These are phyloP conservation scores for Drosophila miranda DNA, from an alignment of 1,140 invertebrate species.

Conservation along the genomic window DNA sequence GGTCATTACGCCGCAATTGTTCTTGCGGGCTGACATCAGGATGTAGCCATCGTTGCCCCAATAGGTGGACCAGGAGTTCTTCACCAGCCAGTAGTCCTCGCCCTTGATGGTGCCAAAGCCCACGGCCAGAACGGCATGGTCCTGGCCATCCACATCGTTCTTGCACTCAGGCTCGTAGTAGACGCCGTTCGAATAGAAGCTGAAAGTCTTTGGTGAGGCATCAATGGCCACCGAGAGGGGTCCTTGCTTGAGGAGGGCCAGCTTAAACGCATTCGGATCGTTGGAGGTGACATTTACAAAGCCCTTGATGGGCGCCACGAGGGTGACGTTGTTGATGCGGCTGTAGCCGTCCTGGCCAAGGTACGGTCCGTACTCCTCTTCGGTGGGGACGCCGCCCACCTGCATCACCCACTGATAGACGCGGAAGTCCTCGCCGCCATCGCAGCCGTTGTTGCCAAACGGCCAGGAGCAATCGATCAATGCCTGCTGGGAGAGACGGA, in stretches of 20 bases:
- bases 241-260: slow-evolving; percentile 94
- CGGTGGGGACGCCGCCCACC: slow-evolving; percentile 93
- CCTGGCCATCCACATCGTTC: slow-evolving; percentile 88
- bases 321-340: slow-evolving; percentile 89
- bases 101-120: slow-evolving; percentile 94
- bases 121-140: slow-evolving; percentile 97
- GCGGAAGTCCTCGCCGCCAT: slow-evolving; percentile 96
- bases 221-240: slow-evolving; percentile 97
- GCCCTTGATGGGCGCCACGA: slow-evolving; percentile 90
- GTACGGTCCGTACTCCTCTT: slow-evolving; percentile 95
- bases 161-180: slow-evolving; percentile 93
- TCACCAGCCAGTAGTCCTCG: slow-evolving; percentile 94
- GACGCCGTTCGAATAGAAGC: slow-evolving; percentile 95
- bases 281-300: slow-evolving; percentile 94
- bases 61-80: slow-evolving; percentile 97
- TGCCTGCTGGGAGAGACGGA: slow-evolving; percentile 94
- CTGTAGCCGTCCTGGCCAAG: slow-evolving; percentile 91
- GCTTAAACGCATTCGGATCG: slow-evolving; percentile 90
- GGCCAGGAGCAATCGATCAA: slow-evolving; percentile 98
- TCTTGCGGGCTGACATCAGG: slow-evolving; percentile 92
- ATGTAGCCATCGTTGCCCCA: slow-evolving; percentile 98
- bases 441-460: slow-evolving; percentile 96
- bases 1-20: slow-evolving; percentile 96
- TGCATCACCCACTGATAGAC: slow-evolving; percentile 96
- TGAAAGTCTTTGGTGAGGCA: slow-evolving; percentile 93